Percentiles rank a stretch among this genome's conserved stretches.
phyloP scores from a whole-genome alignment of 2,888 invertebrate species.

The Odontocolon sp. region DNA sequence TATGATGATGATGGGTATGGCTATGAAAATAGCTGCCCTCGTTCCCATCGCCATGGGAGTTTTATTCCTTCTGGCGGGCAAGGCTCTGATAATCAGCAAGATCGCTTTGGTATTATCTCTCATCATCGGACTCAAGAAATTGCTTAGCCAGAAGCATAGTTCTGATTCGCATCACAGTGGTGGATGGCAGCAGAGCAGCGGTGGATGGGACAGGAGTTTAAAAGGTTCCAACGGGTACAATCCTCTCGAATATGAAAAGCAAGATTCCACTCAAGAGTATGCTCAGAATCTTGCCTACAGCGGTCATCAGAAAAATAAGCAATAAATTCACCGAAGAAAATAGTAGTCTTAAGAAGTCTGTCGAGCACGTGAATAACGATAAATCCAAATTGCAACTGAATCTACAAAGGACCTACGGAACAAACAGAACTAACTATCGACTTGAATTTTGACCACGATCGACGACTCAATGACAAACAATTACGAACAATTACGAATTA shows the following conservation, averaged over 20 bases:
- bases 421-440: constrained; percentile 7
- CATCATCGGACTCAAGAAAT: constrained; percentile 91
- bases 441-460: background rate
- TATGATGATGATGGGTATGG: constrained; percentile 94
- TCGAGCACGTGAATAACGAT: constrained; percentile 8
- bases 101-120: constrained; percentile 91
- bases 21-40: constrained; percentile 92
- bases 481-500: background rate
- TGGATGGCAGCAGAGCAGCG: constrained; percentile 81
- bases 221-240: constrained; percentile 64
- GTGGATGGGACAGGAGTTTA: constrained; percentile 88
- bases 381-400: background rate
- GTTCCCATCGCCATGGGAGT: constrained; percentile 91
- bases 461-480: background rate
- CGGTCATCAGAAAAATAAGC: constrained; percentile 73
- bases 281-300: constrained; percentile 88
- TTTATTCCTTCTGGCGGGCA: constrained; percentile 91
- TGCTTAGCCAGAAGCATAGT: constrained; percentile 86
- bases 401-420: background rate
- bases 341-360: constrained; percentile 15
- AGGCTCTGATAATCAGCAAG: constrained; percentile 91
- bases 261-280: constrained; percentile 69
- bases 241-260: constrained; percentile 70
- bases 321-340: constrained; percentile 78
- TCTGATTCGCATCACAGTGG: constrained; percentile 79